phyloP scores from a whole-genome alignment of 2,888 invertebrate genomes.

The Glaucopsyche alexis region DNA sequence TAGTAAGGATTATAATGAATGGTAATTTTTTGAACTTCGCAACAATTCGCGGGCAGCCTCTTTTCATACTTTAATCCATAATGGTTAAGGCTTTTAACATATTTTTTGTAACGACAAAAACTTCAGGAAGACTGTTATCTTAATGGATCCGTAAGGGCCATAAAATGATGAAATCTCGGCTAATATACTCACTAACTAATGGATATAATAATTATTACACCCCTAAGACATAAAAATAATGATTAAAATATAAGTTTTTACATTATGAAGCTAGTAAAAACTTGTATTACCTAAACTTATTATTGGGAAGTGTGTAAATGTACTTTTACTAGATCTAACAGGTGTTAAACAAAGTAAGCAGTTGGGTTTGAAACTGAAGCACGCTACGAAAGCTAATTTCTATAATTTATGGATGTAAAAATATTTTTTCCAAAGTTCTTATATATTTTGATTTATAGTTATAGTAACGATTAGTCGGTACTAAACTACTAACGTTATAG shows the following conservation, averaged over 20 bases:
- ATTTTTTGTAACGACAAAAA: neutral
- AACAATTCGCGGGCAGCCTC: neutral
- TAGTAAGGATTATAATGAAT: too few species aligned
- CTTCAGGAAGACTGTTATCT: constrained; percentile 2
- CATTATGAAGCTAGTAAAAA: too few species aligned
- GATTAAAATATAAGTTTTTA: too few species aligned
- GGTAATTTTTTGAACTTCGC: neutral
- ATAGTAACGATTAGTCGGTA: constrained; percentile 1
- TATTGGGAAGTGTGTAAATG: too few species aligned
- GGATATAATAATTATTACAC: neutral
- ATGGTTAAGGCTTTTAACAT: constrained; percentile 6
- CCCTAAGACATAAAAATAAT: too few species aligned
- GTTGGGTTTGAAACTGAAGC: too few species aligned
- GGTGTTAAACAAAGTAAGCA: too few species aligned
- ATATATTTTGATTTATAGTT: constrained; percentile 5
- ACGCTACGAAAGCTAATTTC: too few species aligned
- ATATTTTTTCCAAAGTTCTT: too few species aligned
- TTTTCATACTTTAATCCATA: constrained; percentile 8
- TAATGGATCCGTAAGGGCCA: constrained; percentile 6
- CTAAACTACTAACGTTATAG: neutral
- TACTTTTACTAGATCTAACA: too few species aligned
- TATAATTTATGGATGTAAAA: too few species aligned
- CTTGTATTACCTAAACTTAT: too few species aligned
- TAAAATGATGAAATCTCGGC: neutral
- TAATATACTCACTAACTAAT: constrained; percentile 2